Evolutionary conservation across 2,113 vertebrate genomes (phyloP).

Genomic region (Oncorhynchus gorbuscha): DNA sequence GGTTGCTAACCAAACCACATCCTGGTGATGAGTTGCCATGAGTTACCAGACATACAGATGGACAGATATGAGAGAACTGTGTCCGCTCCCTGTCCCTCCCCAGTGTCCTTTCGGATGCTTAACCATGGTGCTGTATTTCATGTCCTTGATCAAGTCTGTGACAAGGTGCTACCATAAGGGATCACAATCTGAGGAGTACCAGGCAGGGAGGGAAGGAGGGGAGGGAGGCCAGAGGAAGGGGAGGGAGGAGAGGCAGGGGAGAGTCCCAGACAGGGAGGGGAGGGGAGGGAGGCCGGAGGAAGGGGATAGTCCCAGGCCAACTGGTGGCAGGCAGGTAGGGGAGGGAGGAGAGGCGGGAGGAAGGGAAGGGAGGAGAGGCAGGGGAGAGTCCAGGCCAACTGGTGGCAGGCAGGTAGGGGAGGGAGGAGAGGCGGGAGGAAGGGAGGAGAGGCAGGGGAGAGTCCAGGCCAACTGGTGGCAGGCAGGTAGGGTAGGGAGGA

Average conservation of each 20-base stretch:
- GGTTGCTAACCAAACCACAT: neutral
- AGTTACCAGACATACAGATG: neutral
- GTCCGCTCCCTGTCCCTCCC: neutral
- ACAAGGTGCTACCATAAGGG: neutral
- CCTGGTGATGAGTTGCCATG: neutral
- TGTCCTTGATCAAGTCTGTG: neutral
- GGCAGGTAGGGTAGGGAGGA: too few relatives aligned
- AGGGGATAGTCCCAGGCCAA: neutral
- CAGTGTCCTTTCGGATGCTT: neutral
- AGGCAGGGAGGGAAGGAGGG: constrained; percentile 7
- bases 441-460: neutral
- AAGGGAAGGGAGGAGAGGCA: neutral
- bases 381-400: too few relatives aligned
- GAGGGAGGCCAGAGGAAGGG: neutral
- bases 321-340: neutral
- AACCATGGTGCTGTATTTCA: neutral
- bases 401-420: neutral
- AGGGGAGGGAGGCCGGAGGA: constrained; percentile 1
- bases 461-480: neutral
- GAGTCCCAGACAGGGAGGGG: constrained; percentile 19
- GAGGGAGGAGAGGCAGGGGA: neutral
- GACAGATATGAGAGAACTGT: neutral
- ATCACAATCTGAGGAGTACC: neutral
- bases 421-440: neutral
- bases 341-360: constrained; percentile 51